A percentile compares a stretch with the other conserved stretches of the same genome.
Conservation (phyloP, 2,797 vertebrate genomes). For the Catostomus latipinnis region DNA sequence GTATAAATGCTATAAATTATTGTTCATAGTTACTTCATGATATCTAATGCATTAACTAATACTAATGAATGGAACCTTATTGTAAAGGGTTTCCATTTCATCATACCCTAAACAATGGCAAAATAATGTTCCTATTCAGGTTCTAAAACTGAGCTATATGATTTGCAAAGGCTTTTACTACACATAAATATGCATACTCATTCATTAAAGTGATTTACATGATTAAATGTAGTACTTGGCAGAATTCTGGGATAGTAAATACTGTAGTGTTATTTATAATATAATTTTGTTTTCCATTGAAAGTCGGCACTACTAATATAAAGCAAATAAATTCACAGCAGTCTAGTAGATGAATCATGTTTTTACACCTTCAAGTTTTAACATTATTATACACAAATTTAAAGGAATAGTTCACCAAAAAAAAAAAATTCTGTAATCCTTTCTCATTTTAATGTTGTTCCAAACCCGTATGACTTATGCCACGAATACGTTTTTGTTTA, state of each 20-base stretch:
- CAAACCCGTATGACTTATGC: no score
- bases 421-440: no score
- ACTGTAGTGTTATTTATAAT: background rate
- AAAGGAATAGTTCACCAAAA: no score
- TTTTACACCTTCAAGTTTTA: background rate
- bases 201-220: conserved; percentile 16
- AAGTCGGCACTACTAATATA: background rate
- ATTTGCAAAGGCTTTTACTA: conserved; percentile 14
- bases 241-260: conserved; percentile 24
- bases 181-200: conserved; percentile 20
- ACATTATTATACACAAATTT: no score
- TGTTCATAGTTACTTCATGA: no score
- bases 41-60: no score
- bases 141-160: conserved; percentile 8
- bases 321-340: conserved; percentile 27
- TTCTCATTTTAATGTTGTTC: no score
- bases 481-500: no score
- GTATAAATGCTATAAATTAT: no score
- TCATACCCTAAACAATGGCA: background rate
- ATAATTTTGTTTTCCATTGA: background rate
- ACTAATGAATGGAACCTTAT: no score
- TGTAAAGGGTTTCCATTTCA: background rate
- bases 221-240: conserved; percentile 21
- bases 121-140: background rate
- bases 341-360: conserved; percentile 2